A percentile compares a stretch with the other conserved stretches of the same genome.
Evolutionary conservation across 2,113 vertebrate species (phyloP).

Genomic region (Columbina picui): DNA sequence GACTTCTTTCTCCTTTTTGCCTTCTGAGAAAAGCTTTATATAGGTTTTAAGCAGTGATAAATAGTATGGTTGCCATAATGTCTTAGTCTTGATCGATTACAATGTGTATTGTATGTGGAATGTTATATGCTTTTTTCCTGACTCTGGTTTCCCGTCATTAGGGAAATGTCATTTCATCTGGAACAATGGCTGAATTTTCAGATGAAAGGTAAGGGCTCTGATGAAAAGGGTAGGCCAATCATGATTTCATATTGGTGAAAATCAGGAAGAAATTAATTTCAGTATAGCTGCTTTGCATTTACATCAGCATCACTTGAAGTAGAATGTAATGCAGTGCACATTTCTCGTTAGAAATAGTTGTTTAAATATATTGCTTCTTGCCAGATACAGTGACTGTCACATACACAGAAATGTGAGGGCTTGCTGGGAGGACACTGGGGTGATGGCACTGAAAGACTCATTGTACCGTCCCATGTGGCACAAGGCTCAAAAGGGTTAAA

Average conservation of each 20-base stretch:
- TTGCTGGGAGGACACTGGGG: neutral
- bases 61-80: neutral
- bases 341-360: neutral
- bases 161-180: neutral
- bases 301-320: neutral
- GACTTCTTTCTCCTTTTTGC: neutral
- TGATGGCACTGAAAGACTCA: neutral
- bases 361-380: neutral
- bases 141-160: constrained; percentile 11
- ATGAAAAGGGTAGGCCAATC: neutral
- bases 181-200: neutral
- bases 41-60: neutral
- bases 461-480: neutral
- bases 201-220: neutral
- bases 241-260: neutral
- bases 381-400: neutral
- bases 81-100: neutral
- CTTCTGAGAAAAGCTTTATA: neutral
- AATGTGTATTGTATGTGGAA: neutral
- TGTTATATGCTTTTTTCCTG: neutral
- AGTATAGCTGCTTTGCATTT: neutral
- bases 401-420: neutral
- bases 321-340: neutral
- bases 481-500: neutral
- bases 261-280: neutral